Conservation (phyloP, 2,797 vertebrate genomes). For the Rhabdomys pumilio region DNA sequence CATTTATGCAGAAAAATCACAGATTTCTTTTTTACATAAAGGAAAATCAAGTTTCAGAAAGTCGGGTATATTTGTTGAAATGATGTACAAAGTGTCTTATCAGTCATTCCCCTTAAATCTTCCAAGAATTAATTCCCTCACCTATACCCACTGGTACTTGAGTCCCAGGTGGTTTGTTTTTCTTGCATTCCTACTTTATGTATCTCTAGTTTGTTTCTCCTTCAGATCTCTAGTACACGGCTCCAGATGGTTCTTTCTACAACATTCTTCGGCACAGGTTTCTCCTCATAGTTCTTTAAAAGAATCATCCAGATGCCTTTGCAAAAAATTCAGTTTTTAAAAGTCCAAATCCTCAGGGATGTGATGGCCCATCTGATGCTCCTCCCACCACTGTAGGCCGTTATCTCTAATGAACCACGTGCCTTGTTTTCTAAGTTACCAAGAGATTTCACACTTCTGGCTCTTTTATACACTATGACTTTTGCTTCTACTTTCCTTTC, state of each 20-base stretch:
- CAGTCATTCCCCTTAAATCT: neutral
- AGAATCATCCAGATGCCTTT: neutral
- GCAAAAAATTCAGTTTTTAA: neutral
- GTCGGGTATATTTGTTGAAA: neutral
- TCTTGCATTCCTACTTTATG: neutral
- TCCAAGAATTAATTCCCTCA: neutral
- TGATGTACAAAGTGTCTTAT: neutral
- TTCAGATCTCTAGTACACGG: neutral
- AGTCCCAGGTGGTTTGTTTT: neutral
- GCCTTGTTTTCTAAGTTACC: slow-evolving; percentile 29
- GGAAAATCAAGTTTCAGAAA: slow-evolving; percentile 48
- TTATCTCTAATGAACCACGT: neutral
- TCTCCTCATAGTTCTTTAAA: slow-evolving; percentile 9
- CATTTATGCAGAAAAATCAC: neutral
- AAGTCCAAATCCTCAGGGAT: neutral
- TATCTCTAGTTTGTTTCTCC: neutral
- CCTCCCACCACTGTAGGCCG: neutral
- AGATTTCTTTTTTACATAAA: slow-evolving; percentile 42
- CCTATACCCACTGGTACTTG: neutral
- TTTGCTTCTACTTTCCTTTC: neutral
- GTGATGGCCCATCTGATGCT: neutral
- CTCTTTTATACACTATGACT: slow-evolving; percentile 2
- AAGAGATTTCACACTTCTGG: neutral
- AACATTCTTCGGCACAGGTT: neutral
- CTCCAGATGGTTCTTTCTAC: slow-evolving; percentile 2